phyloP scores from a whole-genome alignment of 2,797 vertebrate genomes.

The Hypotaenidia okinawae region DNA sequence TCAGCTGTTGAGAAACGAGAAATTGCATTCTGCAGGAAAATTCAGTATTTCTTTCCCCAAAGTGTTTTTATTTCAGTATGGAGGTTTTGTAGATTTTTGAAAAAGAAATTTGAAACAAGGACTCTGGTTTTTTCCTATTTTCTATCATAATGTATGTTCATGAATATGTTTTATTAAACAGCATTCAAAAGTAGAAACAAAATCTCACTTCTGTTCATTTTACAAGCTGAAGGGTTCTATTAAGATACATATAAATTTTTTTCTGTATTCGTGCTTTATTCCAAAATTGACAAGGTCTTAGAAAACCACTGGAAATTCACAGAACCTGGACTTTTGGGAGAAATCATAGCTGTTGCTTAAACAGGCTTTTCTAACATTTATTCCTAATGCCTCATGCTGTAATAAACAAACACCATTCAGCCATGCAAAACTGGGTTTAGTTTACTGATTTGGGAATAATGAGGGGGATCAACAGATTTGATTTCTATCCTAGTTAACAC shows the following conservation, averaged over 20 bases:
- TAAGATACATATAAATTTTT: background rate
- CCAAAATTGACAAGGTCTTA: background rate
- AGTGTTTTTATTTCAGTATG: accelerated
- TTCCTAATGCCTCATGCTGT: background rate
- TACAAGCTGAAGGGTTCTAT: background rate
- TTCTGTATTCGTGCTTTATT: accelerated
- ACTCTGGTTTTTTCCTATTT: background rate
- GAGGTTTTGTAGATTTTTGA: background rate
- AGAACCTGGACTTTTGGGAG: background rate
- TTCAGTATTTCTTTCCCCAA: background rate
- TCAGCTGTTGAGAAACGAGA: background rate
- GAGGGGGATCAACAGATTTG: background rate
- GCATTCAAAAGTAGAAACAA: background rate
- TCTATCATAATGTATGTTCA: background rate
- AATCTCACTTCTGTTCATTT: background rate
- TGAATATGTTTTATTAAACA: background rate
- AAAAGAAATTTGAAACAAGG: background rate
- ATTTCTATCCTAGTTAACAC: background rate
- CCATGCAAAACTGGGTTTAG: background rate
- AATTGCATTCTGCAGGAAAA: background rate
- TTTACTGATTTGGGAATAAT: background rate
- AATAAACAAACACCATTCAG: background rate
- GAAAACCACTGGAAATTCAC: background rate
- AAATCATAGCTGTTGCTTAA: background rate
- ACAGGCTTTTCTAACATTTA: background rate